Evolutionary conservation across 2,797 vertebrate genomes (phyloP).

Genomic region (Pelochelys cantorii): DNA sequence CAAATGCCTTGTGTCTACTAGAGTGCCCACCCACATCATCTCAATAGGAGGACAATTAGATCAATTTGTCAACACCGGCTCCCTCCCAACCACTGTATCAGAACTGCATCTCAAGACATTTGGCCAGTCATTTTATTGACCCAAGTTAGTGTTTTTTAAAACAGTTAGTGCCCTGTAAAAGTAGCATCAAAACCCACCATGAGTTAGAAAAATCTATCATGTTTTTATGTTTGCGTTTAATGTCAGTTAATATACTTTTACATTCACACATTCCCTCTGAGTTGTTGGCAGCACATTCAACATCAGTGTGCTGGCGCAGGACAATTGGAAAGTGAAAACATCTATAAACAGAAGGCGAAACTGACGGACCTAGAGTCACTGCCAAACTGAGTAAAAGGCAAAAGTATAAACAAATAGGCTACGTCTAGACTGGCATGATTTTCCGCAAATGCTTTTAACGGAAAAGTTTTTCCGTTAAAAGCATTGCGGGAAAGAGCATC

Average conservation of each 20-base stretch:
- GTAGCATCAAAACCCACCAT: neutral
- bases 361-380: rapidly evolving
- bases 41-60: neutral
- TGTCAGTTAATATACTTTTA: neutral
- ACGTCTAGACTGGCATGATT: no score
- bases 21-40: conserved; percentile 2
- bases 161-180: neutral
- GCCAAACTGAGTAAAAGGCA: rapidly evolving
- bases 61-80: neutral
- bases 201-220: neutral
- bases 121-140: neutral
- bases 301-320: neutral
- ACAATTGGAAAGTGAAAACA: neutral
- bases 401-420: neutral
- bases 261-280: neutral
- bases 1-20: neutral
- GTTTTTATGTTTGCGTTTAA: neutral
- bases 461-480: no score
- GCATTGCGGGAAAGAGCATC: no score
- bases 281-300: neutral
- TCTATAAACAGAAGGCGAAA: conserved; percentile 29
- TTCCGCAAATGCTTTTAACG: no score
- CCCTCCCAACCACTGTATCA: neutral
- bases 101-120: neutral
- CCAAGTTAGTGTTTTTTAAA: neutral